Conservation (phyloP, 2,113 vertebrate species). For the Xerus inauris region DNA sequence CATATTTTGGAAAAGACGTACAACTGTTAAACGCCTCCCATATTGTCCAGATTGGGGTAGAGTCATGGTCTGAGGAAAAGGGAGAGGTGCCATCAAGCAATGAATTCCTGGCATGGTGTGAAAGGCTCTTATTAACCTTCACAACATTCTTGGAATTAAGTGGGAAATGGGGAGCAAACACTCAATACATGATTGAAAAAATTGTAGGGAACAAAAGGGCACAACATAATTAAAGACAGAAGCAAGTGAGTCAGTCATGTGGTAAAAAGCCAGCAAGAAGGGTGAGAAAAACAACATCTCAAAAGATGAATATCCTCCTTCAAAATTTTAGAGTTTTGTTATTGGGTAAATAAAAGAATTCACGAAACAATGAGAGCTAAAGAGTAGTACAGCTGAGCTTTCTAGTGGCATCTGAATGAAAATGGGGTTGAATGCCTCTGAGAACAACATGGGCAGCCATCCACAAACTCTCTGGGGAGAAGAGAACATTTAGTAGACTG, state of each 20-base stretch:
- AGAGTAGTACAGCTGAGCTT: background rate
- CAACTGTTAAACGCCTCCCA: background rate
- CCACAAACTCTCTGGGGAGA: background rate
- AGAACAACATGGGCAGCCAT: conserved; percentile 38
- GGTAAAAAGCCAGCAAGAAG: background rate
- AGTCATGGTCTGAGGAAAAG: conserved; percentile 58
- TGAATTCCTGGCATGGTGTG: conserved; percentile 76
- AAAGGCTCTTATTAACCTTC: conserved; percentile 69
- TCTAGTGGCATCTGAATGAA: conserved; percentile 38
- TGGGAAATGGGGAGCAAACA: conserved; percentile 67
- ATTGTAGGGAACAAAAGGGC: conserved; percentile 55
- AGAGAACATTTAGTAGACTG: background rate
- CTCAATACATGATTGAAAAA: conserved; percentile 52
- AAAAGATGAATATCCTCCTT: background rate
- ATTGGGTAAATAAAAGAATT: conserved; percentile 15
- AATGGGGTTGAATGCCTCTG: background rate
- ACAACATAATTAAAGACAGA: background rate
- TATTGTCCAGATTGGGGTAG: conserved; percentile 47
- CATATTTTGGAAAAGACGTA: conserved; percentile 20
- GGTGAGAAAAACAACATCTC: conserved; percentile 28
- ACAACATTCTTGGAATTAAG: conserved; percentile 79
- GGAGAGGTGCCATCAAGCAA: conserved; percentile 70
- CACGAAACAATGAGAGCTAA: background rate
- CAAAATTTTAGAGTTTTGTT: conserved; percentile 6
- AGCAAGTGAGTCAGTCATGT: background rate